Conservation (phyloP, 2,797 vertebrate species). For the Enteromius radiatus region DNA sequence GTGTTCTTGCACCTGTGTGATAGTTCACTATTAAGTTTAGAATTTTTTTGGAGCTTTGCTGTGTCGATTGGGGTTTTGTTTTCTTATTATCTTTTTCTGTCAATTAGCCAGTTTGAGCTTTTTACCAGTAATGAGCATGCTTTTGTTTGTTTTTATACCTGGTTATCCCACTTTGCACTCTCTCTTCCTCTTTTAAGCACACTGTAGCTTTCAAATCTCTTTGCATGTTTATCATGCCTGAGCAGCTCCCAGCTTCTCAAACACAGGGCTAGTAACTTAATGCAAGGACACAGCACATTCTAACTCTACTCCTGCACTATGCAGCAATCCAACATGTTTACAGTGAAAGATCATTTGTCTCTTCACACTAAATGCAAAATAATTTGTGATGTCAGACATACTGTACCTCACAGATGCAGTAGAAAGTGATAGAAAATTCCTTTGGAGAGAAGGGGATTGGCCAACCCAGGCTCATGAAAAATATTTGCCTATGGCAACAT, state of each 20-base stretch:
- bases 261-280: neutral
- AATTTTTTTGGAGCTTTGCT: neutral
- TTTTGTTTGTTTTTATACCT: neutral
- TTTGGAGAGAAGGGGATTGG: neutral
- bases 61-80: neutral
- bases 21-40: neutral
- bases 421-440: neutral
- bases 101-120: neutral
- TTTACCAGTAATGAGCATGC: neutral
- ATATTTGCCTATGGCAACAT: neutral
- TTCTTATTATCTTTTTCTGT: neutral
- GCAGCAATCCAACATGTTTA: neutral
- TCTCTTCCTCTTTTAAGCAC: slow-evolving; percentile 21
- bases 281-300: neutral
- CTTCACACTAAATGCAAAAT: neutral
- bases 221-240: neutral
- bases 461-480: neutral
- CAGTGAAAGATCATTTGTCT: neutral
- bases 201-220: neutral
- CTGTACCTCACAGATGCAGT: neutral
- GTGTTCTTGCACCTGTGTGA: neutral
- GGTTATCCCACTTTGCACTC: neutral
- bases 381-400: neutral
- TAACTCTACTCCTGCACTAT: neutral
- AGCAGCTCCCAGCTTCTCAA: neutral